Evolutionary conservation across 2,888 invertebrate genomes (phyloP).

Genomic region (Drosophila nr. perissopoda): DNA sequence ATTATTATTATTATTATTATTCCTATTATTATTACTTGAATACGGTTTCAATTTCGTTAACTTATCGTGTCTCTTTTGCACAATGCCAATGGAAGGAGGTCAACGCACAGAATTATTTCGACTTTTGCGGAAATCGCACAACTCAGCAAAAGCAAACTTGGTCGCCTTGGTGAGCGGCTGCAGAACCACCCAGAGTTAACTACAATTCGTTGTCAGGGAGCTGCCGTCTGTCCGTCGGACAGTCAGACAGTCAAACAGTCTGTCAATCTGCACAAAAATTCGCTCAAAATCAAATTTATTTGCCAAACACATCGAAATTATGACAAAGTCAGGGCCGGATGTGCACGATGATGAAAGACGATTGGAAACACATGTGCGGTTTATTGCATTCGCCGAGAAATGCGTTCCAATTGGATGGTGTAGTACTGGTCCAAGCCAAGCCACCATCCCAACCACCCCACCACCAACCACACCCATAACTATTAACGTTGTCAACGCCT

Average conservation of each 20-base stretch:
- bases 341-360: slow-evolving; percentile 20
- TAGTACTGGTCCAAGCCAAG: background rate
- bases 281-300: slow-evolving; percentile 78
- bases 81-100: slow-evolving; percentile 18
- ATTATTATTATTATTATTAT: slow-evolving; percentile 45
- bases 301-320: slow-evolving; percentile 76
- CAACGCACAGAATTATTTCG: slow-evolving; percentile 36
- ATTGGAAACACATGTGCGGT: slow-evolving; percentile 73
- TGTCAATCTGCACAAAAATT: slow-evolving; percentile 66
- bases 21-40: slow-evolving; percentile 47
- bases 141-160: slow-evolving; percentile 51
- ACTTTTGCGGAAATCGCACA: slow-evolving; percentile 37
- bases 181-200: slow-evolving; percentile 41
- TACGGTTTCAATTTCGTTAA: slow-evolving; percentile 64
- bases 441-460: background rate
- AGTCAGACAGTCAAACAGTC: slow-evolving; percentile 47
- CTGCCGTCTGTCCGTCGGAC: slow-evolving; percentile 33
- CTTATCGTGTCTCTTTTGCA: slow-evolving; percentile 9
- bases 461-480: slow-evolving; percentile 53
- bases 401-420: slow-evolving; percentile 60
- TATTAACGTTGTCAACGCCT: slow-evolving; percentile 75
- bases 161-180: slow-evolving; percentile 21
- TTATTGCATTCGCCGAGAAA: slow-evolving; percentile 69
- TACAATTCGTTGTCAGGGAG: slow-evolving; percentile 28
- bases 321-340: slow-evolving; percentile 36